These are phyloP conservation scores for Xyrauchen texanus DNA, from an alignment of 2,113 vertebrate genomes.

Conservation along the genomic window DNA sequence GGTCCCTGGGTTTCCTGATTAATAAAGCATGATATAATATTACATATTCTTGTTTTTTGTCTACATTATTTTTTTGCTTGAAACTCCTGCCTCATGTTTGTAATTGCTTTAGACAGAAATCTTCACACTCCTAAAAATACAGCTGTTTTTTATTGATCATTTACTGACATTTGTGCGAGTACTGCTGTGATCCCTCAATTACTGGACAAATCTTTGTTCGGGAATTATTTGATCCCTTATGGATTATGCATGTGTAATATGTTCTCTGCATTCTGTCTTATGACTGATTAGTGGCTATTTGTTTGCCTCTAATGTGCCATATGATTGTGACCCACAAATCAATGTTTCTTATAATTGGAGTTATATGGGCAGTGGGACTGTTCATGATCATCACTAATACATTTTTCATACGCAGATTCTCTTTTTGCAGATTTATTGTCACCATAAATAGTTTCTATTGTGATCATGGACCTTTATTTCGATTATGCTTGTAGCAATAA, in stretches of 20 bases:
- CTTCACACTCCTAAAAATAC: conserved; percentile 70
- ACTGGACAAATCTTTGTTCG: conserved; percentile 55
- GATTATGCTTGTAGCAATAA: conserved; percentile 63
- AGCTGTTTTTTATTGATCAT: conserved; percentile 58
- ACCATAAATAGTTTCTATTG: conserved; percentile 68
- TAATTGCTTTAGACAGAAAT: conserved; percentile 50
- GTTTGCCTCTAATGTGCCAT: conserved; percentile 63
- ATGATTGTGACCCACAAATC: conserved; percentile 58
- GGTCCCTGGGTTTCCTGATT: too few relatives aligned
- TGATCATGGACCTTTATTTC: conserved; percentile 65
- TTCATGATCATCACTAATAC: too few relatives aligned
- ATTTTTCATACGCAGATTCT: conserved; percentile 61
- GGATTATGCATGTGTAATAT: neutral
- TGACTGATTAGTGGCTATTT: conserved; percentile 70
- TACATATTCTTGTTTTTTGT: conserved; percentile 44
- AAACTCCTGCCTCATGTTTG: conserved; percentile 58
- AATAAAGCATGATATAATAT: conserved; percentile 46
- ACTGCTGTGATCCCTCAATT: conserved; percentile 63
- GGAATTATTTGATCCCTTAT: conserved; percentile 36
- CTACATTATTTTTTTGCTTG: conserved; percentile 24
- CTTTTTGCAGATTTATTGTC: conserved; percentile 63
- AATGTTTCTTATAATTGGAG: conserved; percentile 55
- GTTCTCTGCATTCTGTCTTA: too few relatives aligned
- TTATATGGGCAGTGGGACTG: too few relatives aligned
- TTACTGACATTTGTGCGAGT: conserved; percentile 61